Base-by-base conservation (phyloP, 2,113 vertebrate genomes). In the Cyphomyrus plagiostoma region DNA sequence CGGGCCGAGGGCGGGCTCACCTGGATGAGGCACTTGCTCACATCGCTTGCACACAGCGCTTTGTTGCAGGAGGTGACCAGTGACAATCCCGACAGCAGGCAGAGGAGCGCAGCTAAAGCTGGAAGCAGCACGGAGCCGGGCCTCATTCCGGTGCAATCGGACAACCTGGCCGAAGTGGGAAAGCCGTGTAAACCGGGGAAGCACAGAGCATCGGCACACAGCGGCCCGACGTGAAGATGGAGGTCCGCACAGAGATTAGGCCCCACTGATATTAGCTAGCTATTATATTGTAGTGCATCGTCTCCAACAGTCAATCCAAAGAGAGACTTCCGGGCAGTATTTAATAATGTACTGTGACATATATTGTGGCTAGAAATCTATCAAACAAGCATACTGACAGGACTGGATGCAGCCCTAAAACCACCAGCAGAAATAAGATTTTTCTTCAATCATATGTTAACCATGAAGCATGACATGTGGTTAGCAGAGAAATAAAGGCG, bases 1-100 rank as follows among this genome's bases (percentile, higher is more conserved):
- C 62, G 3, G 62, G 62, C 62, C 9, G 62, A 30, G 62, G 62
- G 10, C 10, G n/a, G 62, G 46, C 62, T 1, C 94, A 99, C 98
- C 98, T 99, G 98, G 91, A 99, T 97, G 90, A 99, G 96, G 93
- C 98, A 99, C 93, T 99, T 99, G 96, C 98, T 99, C 94, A 99
- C 98, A 19, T 99, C 98, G 6, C 98, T 99, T 49, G 98, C 98
- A 70, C 98, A 99, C 15, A 99, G 97, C 1, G 98, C 98, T 93
- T 99, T 99, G 94, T 99, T 99, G 93, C 98, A 99, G 94, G 96
- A 96, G 17, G 91, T 91, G 35, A 96, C 95, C 0, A 94, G 48
- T 0, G 96, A 94, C 91, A 97, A 91, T 92, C 95, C 96, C 0
- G 95, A 93, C 49, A 98, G 91, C 92, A 98, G 92, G 92, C 97